Percentiles rank a stretch among this genome's conserved stretches.
Conservation (phyloP, 1,140 invertebrate species). For the Paraescarpia echinospica region DNA sequence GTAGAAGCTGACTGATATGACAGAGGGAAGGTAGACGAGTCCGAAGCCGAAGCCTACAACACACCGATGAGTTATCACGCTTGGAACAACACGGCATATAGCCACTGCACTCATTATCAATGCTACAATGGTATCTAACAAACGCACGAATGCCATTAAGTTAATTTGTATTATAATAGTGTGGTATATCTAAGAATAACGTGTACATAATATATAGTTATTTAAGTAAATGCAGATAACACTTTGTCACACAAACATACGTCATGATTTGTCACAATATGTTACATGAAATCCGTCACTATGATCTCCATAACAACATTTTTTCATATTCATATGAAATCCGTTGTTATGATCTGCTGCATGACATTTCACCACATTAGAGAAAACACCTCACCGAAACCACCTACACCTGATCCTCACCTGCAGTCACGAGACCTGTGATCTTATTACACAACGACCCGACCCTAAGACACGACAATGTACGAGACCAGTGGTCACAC, state of each 20-base stretch:
- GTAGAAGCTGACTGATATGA: conserved; percentile 91
- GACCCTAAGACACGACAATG: not conserved
- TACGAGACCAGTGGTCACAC: too few species aligned
- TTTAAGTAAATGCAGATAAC: too few species aligned
- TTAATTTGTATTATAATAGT: not conserved
- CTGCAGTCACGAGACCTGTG: not conserved
- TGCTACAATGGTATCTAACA: not conserved
- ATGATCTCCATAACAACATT: too few species aligned
- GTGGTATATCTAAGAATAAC: too few species aligned
- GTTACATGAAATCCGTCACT: too few species aligned
- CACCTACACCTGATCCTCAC: not conserved
- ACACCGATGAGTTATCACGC: not conserved
- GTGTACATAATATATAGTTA: too few species aligned
- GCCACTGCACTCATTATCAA: not conserved
- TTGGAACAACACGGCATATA: not conserved
- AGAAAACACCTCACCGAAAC: too few species aligned
- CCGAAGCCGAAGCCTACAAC: conserved; percentile 84
- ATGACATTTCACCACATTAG: too few species aligned
- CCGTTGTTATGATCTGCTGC: too few species aligned
- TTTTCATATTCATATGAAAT: too few species aligned
- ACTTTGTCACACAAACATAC: too few species aligned
- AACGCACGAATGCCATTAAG: not conserved
- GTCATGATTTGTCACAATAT: not conserved
- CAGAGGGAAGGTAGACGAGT: conserved; percentile 90
- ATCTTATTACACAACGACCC: not conserved